Base-by-base conservation (phyloP, 2,888 invertebrate genomes). In the Hetaerina titia region DNA sequence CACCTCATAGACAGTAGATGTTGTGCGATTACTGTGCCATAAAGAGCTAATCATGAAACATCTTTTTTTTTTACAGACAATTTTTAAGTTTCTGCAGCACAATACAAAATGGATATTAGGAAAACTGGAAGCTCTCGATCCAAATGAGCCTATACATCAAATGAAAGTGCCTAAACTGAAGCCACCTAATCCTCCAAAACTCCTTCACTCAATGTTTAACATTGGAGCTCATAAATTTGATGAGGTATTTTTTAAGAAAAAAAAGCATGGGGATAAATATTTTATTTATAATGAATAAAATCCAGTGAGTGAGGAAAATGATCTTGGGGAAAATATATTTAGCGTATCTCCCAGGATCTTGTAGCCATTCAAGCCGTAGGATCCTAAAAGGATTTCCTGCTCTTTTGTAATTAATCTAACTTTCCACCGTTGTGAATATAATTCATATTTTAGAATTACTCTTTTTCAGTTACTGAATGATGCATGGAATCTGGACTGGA, bases 121-220 rank as follows among this genome's bases (percentile, higher is more conserved):
- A 95, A 97, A 98, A 96, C 95, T 96, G 15, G 95, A 95, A 95
- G 97, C 96, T 96, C 96, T 95, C 96, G 97, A 96, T 95, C 95
- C 94, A 95, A 96, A 0, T 95, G 96, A 31, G 97, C 97, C 7
- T 95, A 96, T 15, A 96, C 96, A 87, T 45, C 95, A 89, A 56
- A 57, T 95, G 89, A 57, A 15, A 11, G n/a, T 94, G 64, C 95
- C 95, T 22, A 92, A 92, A 87, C 63, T 96, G 97, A 95, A 96
- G 97, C 0, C 89, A 97, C 95, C 96, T 97, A 95, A 96, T 96
- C 95, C 95, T 96, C 95, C 96, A 96, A 6, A 94, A 0, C 96
- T 98, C 19, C 96, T 98, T 0, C 98, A 98, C 96, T 97, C 98
- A 13, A 98, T 98, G 98, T 98, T 98, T 96, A 98, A 98, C 96